Base-by-base conservation (phyloP, 2,113 vertebrate genomes). In the Pycnonotus jocosus region DNA sequence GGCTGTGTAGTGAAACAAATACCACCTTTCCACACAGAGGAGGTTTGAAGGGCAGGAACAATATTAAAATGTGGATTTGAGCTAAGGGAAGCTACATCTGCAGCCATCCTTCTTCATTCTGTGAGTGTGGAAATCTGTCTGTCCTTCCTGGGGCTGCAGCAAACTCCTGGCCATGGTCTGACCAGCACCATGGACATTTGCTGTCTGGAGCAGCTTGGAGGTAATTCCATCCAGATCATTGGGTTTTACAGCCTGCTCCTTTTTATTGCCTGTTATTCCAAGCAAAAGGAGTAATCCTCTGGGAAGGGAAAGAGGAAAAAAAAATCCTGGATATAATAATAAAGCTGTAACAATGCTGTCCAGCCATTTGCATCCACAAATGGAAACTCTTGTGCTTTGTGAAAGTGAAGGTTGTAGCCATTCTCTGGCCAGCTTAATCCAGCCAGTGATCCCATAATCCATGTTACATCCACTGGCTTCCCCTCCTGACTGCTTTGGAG, bases 361-460 rank as follows among this genome's bases (percentile, higher is more conserved):
- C 30, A 4, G 44, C 48, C 23, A 1, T 91, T 65, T 77, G 70
- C 73, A 50, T 69, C 51, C 69, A 57, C n/a, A 79, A 86, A 66
- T 65, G 88, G 86, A 40, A 71, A 23, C n/a, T 19, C 27, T 60
- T 84, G 84, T 92, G 31, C 83, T 87, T 69, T 53, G 45, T 78
- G 76, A 85, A 88, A 93, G 85, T 33, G 88, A 81, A 88, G 90
- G 53, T 64, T 92, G 94, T 18, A 66, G 76, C 76, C 71, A 28
- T 78, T 85, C 81, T 82, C 80, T 50, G 61, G 57, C 38, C 77
- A 72, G 80, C 50, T 81, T 91, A 92, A 96, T 95, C 83, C 88
- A 40, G 64, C 66, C 74, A 93, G 60, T 96, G 88, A 96, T 91
- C 88, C 86, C 81, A 72, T 97, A 96, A 96, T 97, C 96, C 86